Percentiles rank a stretch among this genome's conserved stretches.
Evolutionary conservation across 2,888 invertebrate species (phyloP).

Genomic region (Drosophila greeni): DNA sequence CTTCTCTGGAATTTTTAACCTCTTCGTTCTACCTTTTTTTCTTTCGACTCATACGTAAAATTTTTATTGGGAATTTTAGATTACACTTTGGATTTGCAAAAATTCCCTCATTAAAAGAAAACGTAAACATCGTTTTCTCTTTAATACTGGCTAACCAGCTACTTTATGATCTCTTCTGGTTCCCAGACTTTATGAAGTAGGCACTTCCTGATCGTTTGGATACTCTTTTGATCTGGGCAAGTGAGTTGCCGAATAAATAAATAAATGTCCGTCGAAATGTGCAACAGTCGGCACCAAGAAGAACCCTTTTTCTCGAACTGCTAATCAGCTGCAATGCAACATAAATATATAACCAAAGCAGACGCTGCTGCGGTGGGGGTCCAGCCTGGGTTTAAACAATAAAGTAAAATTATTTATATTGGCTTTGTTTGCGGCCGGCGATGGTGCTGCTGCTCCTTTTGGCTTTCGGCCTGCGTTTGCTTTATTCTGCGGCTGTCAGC

Average conservation of each 20-base stretch:
- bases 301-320: slow-evolving; percentile 12
- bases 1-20: too few relatives aligned
- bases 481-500: slow-evolving; percentile 63
- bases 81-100: not conserved
- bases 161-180: slow-evolving; percentile 3
- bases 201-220: slow-evolving; percentile 7
- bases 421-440: slow-evolving; percentile 27
- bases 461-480: slow-evolving; percentile 13
- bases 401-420: slow-evolving; percentile 69
- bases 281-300: slow-evolving; percentile 38
- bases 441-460: slow-evolving; percentile 21
- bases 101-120: not conserved
- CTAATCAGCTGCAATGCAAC: slow-evolving; percentile 46
- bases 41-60: not conserved
- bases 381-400: slow-evolving; percentile 51
- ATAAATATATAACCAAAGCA: slow-evolving; percentile 24
- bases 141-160: not conserved
- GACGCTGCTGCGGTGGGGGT: slow-evolving; percentile 23
- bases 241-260: slow-evolving; percentile 48
- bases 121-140: not conserved
- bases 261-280: slow-evolving; percentile 49
- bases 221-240: slow-evolving; percentile 19
- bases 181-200: slow-evolving; percentile 4
- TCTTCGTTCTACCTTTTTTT: too few relatives aligned
- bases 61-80: not conserved